Evolutionary conservation across 2,797 vertebrate species (phyloP), one percentile per base, ranked within the genome.

Genomic region (Silurus aristotelis): DNA sequence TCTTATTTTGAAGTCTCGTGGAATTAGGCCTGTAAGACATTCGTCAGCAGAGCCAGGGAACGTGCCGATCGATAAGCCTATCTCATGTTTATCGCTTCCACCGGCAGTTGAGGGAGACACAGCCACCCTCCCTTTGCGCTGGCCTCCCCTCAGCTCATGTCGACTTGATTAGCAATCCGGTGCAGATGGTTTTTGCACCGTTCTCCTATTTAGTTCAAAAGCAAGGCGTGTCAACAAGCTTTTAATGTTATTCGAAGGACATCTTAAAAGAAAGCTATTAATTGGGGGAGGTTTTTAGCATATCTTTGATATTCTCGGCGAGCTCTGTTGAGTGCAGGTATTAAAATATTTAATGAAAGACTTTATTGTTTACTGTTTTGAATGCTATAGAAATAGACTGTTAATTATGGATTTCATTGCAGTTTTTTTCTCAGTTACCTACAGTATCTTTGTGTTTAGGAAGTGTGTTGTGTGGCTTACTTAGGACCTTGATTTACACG

Each of bases 11-110:
- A 94, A 93, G 91, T 93, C 87, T 89, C 87, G 90, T 94, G 93
- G 93, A 95, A 94, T 95, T 91, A 93, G 93, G 92, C 93, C 92
- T 94, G 91, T 92, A 92, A 94, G 92, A 94, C 93, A 94, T 94
- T 93, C 70, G 90, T 95, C 93, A 94, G 93, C 92, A 90, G 92
- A 91, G 91, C 90, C 88, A 88, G 91, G 92, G 94, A 92, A 92
- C 88, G 90, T 89, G 85, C 73, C 86, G 85, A 93, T 95, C 92
- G 80, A 94, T 95, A 92, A 92, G 89, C 86, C 89, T 89, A 91
- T 93, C 90, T 93, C 87, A 90, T 90, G 92, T 93, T 91, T 90
- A 93, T 92, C 91, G 90, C 89, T 89, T 89, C 84, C 81, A 84
- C 87, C 88, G 83, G 84, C 89, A 91, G 90, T 83, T 31, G 76